Conservation (phyloP, 2,113 vertebrate genomes). For the Acanthochromis polyacanthus region DNA sequence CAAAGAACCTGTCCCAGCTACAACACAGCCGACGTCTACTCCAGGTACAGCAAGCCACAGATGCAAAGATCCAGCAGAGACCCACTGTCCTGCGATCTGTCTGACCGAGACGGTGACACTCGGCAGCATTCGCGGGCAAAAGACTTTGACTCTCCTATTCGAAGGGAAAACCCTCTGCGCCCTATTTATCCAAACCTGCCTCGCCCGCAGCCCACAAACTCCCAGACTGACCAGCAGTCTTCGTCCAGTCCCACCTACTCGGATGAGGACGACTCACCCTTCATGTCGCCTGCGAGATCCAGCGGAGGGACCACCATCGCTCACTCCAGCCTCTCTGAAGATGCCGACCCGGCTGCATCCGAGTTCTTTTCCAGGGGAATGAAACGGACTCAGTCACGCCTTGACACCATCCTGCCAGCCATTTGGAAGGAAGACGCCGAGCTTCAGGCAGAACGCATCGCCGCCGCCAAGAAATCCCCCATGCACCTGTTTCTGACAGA, state of each 20-base stretch:
- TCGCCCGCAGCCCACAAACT: slow-evolving; percentile 70
- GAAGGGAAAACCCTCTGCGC: slow-evolving; percentile 75
- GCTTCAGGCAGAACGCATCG: slow-evolving; percentile 76
- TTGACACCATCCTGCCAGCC: slow-evolving; percentile 84
- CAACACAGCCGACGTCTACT: slow-evolving; percentile 68
- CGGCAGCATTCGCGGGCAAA: slow-evolving; percentile 63
- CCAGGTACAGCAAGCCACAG: slow-evolving; percentile 69
- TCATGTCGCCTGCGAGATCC: slow-evolving; percentile 81
- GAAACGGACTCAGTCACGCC: slow-evolving; percentile 87
- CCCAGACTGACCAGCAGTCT: slow-evolving; percentile 77
- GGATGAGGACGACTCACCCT: slow-evolving; percentile 85
- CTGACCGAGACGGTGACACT: slow-evolving; percentile 60
- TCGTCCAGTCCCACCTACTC: slow-evolving; percentile 85
- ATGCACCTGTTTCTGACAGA: slow-evolving; percentile 87
- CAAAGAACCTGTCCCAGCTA: slow-evolving; percentile 74
- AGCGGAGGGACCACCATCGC: slow-evolving; percentile 65
- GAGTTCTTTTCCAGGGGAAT: slow-evolving; percentile 85
- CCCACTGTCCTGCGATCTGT: slow-evolving; percentile 80
- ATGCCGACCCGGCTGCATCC: slow-evolving; percentile 74
- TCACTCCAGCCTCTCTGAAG: slow-evolving; percentile 80
- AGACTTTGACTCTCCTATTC: slow-evolving; percentile 79
- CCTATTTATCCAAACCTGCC: slow-evolving; percentile 81
- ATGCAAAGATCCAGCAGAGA: slow-evolving; percentile 79
- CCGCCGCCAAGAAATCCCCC: slow-evolving; percentile 82
- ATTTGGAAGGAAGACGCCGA: slow-evolving; percentile 87